Base-by-base conservation (phyloP, 1,140 invertebrate genomes). In the Pseudobourletiella spinata region DNA sequence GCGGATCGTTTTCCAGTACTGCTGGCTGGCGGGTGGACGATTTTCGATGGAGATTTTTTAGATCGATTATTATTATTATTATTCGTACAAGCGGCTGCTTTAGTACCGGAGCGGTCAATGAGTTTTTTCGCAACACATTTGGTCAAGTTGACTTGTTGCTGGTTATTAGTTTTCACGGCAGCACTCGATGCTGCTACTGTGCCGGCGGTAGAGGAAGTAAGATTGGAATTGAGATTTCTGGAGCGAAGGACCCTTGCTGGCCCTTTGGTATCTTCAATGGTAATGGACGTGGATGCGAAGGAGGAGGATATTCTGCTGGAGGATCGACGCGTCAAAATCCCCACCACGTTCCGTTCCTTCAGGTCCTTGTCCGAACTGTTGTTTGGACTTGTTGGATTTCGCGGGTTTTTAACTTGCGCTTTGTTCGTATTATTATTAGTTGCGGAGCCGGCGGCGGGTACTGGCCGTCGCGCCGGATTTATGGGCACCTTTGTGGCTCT, bases 171-270 rank as follows among this genome's bases (percentile, higher is more conserved):
- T n/a, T n/a, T n/a, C n/a, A n/a, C n/a, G n/a, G n/a, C n/a, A n/a
- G n/a, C n/a, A n/a, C n/a, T n/a, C n/a, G n/a, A n/a, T n/a, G n/a
- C n/a, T n/a, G n/a, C n/a, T n/a, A n/a, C n/a, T n/a, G n/a, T n/a
- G n/a, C n/a, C n/a, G n/a, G n/a, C n/a, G n/a, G n/a, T n/a, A n/a
- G n/a, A n/a, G n/a, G n/a, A n/a, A n/a, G n/a, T n/a, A n/a, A n/a
- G n/a, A n/a, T n/a, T n/a, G n/a, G n/a, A n/a, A 62, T 66, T 62
- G 3, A 66, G 26, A 56, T 66, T 66, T 52, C 64, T 35, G 6
- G 64, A 66, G 1, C 64, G 59, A 2, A 66, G 51, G 24, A 66
- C 50, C 62, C 59, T 61, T 29, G 56, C 61, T 1, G 59, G 35
- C 42, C 50, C 57, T 26, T 3, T 52, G 20, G 20, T 22, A 48